Base-by-base conservation (phyloP, 1,140 invertebrate species). In the Dinothrombium tinctorium region DNA sequence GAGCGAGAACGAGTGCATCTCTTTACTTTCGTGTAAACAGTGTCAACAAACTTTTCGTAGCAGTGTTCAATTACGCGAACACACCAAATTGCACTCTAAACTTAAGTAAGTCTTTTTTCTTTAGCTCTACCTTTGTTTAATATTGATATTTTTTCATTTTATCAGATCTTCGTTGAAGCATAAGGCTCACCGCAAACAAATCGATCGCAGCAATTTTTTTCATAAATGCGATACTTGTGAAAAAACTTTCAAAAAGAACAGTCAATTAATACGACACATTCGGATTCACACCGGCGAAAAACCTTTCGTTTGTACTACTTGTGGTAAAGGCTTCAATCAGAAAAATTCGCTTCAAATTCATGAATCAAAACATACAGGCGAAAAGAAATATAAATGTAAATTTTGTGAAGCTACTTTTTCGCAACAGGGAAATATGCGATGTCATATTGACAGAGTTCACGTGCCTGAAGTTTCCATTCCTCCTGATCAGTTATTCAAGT, bases 161-260 rank as follows among this genome's bases (percentile, higher is more conserved):
- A n/a, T n/a, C n/a, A n/a, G n/a, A n/a, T n/a, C n/a, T n/a, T n/a
- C n/a, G n/a, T n/a, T n/a, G n/a, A n/a, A n/a, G n/a, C n/a, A n/a
- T n/a, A n/a, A n/a, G n/a, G n/a, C n/a, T n/a, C n/a, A n/a, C n/a
- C n/a, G n/a, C n/a, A n/a, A n/a, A n/a, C n/a, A n/a, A n/a, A n/a
- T n/a, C n/a, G n/a, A n/a, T n/a, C n/a, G n/a, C n/a, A n/a, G n/a
- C 26, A 28, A 28, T 8, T 28, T 28, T 8, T 8, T 7, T 28
- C 26, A 83, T 66, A 94, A 94, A 57, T 95, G 87, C 59, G 72
- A 66, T 45, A 79, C 94, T 28, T 95, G 87, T 62, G 83, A 83
- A 56, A 92, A 94, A 56, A 87, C 86, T 0, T 96, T 96, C 59
- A 87, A 95, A 54, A 87, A 98, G 64, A 69, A 95, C 32, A 96